These are phyloP conservation scores for Psittacara wagleri DNA, from an alignment of 2,113 vertebrate species.

Conservation along the genomic window DNA sequence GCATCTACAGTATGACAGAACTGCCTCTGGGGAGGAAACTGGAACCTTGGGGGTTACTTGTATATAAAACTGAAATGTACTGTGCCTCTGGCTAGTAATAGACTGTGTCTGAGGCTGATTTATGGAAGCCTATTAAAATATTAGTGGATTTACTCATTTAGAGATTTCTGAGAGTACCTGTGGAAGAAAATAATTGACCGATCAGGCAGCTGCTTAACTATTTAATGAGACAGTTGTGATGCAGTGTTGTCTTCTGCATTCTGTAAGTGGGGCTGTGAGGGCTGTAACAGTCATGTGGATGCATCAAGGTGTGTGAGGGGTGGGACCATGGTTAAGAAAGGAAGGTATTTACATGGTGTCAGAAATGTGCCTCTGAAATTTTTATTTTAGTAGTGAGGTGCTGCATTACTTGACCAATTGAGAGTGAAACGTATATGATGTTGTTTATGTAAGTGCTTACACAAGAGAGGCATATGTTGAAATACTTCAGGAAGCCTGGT, in stretches of 20 bases:
- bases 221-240: background rate
- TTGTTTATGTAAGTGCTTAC: background rate
- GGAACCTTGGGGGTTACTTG: background rate
- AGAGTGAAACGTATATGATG: background rate
- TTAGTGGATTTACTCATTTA: background rate
- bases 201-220: background rate
- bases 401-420: background rate
- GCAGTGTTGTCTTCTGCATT: background rate
- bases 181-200: background rate
- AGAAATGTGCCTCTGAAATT: background rate
- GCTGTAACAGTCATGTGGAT: background rate
- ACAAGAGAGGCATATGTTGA: background rate
- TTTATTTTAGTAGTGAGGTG: background rate
- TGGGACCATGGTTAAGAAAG: background rate
- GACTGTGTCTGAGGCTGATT: background rate
- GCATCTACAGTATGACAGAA: background rate
- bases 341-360: background rate
- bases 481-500: background rate
- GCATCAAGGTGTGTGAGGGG: background rate
- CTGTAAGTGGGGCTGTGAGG: background rate
- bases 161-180: background rate
- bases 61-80: accelerated
- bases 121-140: background rate
- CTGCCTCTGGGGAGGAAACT: background rate
- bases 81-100: background rate